A percentile compares a stretch with the other conserved stretches of the same genome.
Evolutionary conservation across 2,113 vertebrate genomes (phyloP).

Genomic region (Aegotheles bennettii): DNA sequence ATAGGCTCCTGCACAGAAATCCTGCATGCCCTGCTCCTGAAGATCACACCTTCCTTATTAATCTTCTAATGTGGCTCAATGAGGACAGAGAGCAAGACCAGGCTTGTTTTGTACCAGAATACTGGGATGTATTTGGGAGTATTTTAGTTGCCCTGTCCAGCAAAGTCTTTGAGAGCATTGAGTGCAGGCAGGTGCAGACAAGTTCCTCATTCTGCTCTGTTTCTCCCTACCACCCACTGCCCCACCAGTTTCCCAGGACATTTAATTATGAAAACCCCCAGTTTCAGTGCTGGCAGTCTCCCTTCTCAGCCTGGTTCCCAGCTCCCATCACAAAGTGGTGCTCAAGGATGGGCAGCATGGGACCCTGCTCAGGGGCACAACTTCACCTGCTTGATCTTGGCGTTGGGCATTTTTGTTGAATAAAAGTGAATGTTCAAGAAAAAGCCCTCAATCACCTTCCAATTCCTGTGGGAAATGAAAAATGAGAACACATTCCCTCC

Average conservation of each 20-base stretch:
- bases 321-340: fast-evolving
- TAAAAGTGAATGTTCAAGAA: neutral
- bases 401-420: too few relatives aligned
- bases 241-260: neutral
- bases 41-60: neutral
- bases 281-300: neutral
- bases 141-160: neutral
- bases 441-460: neutral
- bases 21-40: neutral
- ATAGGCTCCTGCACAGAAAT: neutral
- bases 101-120: neutral
- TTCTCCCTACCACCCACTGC: neutral
- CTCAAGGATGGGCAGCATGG: neutral
- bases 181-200: fast-evolving
- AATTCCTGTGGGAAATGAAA: neutral
- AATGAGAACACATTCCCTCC: too few relatives aligned
- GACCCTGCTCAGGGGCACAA: neutral
- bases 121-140: neutral
- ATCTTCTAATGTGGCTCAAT: neutral
- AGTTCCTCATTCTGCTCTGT: neutral
- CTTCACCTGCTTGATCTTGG: fast-evolving
- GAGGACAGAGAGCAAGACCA: neutral
- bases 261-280: fast-evolving
- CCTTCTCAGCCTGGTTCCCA: neutral
- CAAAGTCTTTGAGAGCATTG: neutral